Base-by-base conservation (phyloP, 2,888 invertebrate genomes). In the Poecilus cupreus region DNA sequence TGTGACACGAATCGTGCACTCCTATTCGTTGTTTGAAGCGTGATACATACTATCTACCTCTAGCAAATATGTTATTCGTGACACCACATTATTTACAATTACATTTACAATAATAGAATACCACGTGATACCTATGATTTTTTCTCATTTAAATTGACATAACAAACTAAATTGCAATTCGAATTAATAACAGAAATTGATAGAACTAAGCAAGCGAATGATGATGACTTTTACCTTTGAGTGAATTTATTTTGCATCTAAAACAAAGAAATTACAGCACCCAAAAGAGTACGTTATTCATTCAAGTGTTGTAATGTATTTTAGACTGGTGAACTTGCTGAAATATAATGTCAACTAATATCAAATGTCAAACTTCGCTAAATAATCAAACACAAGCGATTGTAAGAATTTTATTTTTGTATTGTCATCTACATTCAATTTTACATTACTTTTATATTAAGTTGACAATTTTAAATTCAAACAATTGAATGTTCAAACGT, bases 11-110 rank as follows among this genome's bases (percentile, higher is more conserved):
- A 32, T 26, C 74, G 74, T 74, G 74, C 49, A 74, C 6, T 24
- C n/a, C 37, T 32, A 26, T 11, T 68, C 64, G 64, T 68, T 37
- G 22, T 60, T 68, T 74, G 39, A 72, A 64, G 74, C 74, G 74
- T 74, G 74, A 74, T 74, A 74, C 74, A 26, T 8, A 24, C 24
- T 22, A 20, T 74, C 32, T 46, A 74, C n/a, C n/a, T 24, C 46
- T 46, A 16, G 32, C 10, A 13, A 16, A 51, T 74, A 74, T 49
- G 24, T 32, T 74, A 8, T 46, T 51, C 26, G 16, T 26, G 51
- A 49, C 74, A 74, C 18, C 49, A 74, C 13, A 51, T 51, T 74
- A 74, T 49, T 24, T 74, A 13, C 13, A 13, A 22, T 74, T 18
- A 20, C 64, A 18, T 10, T 68, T 68, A 18, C 37, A 26, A 37